Evolutionary conservation across 1,140 invertebrate species (phyloP).

Genomic region (Drosophila mauritiana): DNA sequence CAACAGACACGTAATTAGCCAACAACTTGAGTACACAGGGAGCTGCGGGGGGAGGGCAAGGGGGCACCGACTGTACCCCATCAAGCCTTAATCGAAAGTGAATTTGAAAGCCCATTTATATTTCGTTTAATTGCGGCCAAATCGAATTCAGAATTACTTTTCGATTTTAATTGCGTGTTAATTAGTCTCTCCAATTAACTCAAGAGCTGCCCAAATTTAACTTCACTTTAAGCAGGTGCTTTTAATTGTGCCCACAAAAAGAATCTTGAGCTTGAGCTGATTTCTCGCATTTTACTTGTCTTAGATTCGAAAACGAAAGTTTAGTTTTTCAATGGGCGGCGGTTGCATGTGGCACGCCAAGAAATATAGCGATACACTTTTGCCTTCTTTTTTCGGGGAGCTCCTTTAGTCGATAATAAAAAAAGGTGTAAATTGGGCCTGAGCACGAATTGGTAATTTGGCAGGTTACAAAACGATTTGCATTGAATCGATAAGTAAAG

Average conservation of each 20-base stretch:
- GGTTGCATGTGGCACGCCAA: conserved; percentile 68
- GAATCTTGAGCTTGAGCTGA: conserved; percentile 56
- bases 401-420: neutral
- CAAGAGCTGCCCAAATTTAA: conserved; percentile 38
- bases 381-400: conserved; percentile 3
- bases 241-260: conserved; percentile 81
- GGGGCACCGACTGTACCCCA: conserved; percentile 9
- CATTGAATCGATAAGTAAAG: conserved; percentile 5
- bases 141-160: conserved; percentile 63
- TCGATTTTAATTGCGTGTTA: conserved; percentile 73
- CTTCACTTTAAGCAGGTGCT: conserved; percentile 30
- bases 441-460: conserved; percentile 43
- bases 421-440: conserved; percentile 53
- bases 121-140: conserved; percentile 59
- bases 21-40: conserved; percentile 28
- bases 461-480: conserved; percentile 27
- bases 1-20: conserved; percentile 78
- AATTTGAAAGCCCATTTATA: conserved; percentile 58
- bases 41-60: neutral
- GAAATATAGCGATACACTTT: conserved; percentile 40
- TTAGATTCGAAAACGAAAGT: conserved; percentile 63
- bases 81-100: conserved; percentile 64
- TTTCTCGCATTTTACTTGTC: conserved; percentile 24
- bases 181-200: conserved; percentile 71
- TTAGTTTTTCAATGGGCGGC: conserved; percentile 27